Conservation (phyloP, 2,797 vertebrate species). For the Danio aesculapii region DNA sequence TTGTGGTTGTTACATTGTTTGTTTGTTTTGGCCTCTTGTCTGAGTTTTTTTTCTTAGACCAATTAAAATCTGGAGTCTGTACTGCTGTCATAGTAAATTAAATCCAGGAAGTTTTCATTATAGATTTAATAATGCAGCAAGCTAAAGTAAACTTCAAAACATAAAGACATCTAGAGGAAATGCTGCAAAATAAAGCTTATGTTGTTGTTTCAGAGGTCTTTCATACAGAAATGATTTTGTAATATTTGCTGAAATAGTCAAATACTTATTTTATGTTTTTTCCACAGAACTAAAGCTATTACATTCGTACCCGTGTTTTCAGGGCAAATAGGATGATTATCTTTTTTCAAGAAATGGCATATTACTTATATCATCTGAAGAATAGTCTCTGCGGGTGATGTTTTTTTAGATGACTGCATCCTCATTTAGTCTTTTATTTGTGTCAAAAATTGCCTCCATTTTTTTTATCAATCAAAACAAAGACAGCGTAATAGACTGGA, state of each 20-base stretch:
- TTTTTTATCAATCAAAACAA: conserved; percentile 85
- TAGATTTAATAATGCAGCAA: not conserved
- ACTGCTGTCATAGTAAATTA: not conserved
- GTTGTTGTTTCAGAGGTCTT: conserved; percentile 54
- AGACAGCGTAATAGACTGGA: conserved; percentile 73
- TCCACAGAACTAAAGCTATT: conserved; percentile 73
- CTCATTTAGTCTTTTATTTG: conserved; percentile 66
- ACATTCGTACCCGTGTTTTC: conserved; percentile 66
- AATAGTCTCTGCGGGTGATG: conserved; percentile 62
- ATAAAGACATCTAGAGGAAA: conserved; percentile 20
- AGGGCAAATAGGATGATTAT: conserved; percentile 76
- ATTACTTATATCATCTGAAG: conserved; percentile 76
- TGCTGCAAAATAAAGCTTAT: conserved; percentile 19
- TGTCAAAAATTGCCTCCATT: conserved; percentile 83
- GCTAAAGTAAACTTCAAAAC: not conserved
- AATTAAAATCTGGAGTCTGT: conserved; percentile 6
- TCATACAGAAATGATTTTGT: conserved; percentile 53
- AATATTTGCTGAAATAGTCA: conserved; percentile 65
- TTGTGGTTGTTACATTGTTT: not conserved
- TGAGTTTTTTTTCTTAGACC: not conserved
- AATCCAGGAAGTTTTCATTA: not conserved
- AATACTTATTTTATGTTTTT: conserved; percentile 60
- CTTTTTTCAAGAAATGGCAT: conserved; percentile 74
- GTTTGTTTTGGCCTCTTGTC: not conserved
- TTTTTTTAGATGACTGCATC: conserved; percentile 69